Percentiles rank a stretch among this genome's conserved stretches.
Evolutionary conservation across 2,113 vertebrate genomes (phyloP).

Genomic region (Dicentrarchus labrax): DNA sequence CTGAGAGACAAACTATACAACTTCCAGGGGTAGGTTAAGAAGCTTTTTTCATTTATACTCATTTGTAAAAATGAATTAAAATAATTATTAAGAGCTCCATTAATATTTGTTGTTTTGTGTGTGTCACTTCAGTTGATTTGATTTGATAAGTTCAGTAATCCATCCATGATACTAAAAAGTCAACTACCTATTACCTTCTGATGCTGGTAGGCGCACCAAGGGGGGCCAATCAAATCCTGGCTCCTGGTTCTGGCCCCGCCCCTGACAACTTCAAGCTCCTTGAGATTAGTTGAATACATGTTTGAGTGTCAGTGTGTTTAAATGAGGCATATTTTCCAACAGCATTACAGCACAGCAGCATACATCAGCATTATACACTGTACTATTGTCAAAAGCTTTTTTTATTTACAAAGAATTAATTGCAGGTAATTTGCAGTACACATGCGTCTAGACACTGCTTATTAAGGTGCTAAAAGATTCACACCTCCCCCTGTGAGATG

Average conservation of each 20-base stretch:
- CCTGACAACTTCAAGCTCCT: neutral
- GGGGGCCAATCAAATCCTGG: too few relatives aligned
- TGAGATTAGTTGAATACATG: too few relatives aligned
- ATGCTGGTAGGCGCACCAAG: too few relatives aligned
- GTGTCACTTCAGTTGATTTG: neutral
- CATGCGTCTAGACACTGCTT: constrained; percentile 25
- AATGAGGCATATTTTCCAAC: too few relatives aligned
- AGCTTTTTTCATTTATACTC: neutral
- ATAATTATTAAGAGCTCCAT: neutral
- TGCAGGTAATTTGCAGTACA: constrained; percentile 18
- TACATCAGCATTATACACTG: neutral
- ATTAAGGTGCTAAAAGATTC: constrained; percentile 49
- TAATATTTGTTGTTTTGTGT: neutral
- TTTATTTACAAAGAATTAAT: constrained; percentile 36
- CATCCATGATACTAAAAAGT: too few relatives aligned
- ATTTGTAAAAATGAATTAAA: neutral
- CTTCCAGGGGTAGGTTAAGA: neutral
- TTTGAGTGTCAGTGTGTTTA: neutral
- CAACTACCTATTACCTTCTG: too few relatives aligned
- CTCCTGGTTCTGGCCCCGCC: too few relatives aligned
- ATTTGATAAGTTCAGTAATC: too few relatives aligned
- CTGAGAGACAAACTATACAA: neutral
- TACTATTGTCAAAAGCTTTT: neutral
- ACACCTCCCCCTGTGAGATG: constrained; percentile 25
- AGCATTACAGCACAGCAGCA: too few relatives aligned